Base-by-base conservation (phyloP, 1,140 invertebrate species). In the Battus philenor region DNA sequence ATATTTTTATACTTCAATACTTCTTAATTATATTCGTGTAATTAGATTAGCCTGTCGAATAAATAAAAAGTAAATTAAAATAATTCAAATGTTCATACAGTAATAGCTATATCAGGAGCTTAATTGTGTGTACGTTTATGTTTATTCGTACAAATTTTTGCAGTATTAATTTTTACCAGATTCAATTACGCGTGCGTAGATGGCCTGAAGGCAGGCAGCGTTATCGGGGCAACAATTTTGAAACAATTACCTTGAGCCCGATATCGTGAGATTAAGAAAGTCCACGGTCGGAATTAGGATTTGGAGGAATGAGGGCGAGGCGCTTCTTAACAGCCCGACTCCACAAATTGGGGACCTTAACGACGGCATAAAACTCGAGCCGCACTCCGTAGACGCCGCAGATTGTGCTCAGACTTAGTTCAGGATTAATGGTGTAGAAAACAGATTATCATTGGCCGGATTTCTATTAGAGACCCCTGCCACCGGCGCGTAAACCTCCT, bases 301-400 rank as follows among this genome's bases (percentile, higher is more conserved):
- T 68, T 57, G 66, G 64, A 60, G 67, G 62, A 64, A 68, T 58
- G 72, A 73, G 67, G 69, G 65, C 68, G 61, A 49, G 50, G 56
- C 36, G 34, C 68, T 64, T 57, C 66, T 74, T 81, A 79, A 83
- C 77, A 67, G 77, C 70, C 63, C 66, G 71, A 77, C 70, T 79
- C 80, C 77, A 81, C 80, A 84, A 84, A 84, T 84, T 84, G 77
- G 72, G 64, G 70, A 78, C 77, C 80, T 81, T 84, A 84, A 84
- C 80, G 80, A 81, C 56, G 61, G 62, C 74, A 81, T 84, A 84
- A 84, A 84, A 84, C 77, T 84, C 74, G 67, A 74, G 63, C 60
- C 73, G 62, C 71, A 68, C 65, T 77, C 52, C 65, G 60, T 59
- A 79, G 75, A 77, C 67, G 72, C 80, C 80, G 57, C 80, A 84